Evolutionary conservation across 2,888 invertebrate species (phyloP).

Genomic region (Drosophila tripunctata): DNA sequence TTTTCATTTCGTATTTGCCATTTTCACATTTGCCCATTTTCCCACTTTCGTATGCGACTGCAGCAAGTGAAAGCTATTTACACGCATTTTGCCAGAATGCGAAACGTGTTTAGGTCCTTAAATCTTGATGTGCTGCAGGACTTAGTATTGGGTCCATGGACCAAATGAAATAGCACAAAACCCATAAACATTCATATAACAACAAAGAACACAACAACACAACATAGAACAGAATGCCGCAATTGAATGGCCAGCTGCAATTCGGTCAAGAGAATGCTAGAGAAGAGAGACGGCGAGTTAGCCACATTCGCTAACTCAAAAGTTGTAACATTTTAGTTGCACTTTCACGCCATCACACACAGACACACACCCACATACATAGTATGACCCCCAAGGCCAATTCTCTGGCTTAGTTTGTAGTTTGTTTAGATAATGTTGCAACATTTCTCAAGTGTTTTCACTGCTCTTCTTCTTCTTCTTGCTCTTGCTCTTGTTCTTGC

Average conservation of each 20-base stretch:
- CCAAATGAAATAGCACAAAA: slow-evolving; percentile 47
- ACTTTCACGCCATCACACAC: slow-evolving; percentile 31
- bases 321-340: slow-evolving; percentile 30
- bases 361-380: neutral
- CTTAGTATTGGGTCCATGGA: slow-evolving; percentile 23
- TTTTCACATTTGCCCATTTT: slow-evolving; percentile 5
- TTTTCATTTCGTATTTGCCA: slow-evolving; percentile 52
- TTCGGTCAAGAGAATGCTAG: slow-evolving; percentile 42
- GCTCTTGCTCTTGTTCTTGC: slow-evolving; percentile 1
- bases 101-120: slow-evolving; percentile 69
- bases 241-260: slow-evolving; percentile 45
- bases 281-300: neutral
- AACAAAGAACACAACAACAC: slow-evolving; percentile 6
- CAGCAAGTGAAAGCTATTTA: slow-evolving; percentile 70
- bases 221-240: neutral
- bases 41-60: slow-evolving; percentile 31
- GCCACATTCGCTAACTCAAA: slow-evolving; percentile 8
- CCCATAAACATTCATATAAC: slow-evolving; percentile 39
- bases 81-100: slow-evolving; percentile 61
- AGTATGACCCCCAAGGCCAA: neutral
- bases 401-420: slow-evolving; percentile 40
- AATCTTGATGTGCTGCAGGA: slow-evolving; percentile 57
- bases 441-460: slow-evolving; percentile 34
- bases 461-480: neutral
- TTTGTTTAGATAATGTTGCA: slow-evolving; percentile 52